Percentiles rank a stretch among this genome's conserved stretches.
Evolutionary conservation across 2,113 vertebrate genomes (phyloP).

Genomic region (Furnarius figulus): DNA sequence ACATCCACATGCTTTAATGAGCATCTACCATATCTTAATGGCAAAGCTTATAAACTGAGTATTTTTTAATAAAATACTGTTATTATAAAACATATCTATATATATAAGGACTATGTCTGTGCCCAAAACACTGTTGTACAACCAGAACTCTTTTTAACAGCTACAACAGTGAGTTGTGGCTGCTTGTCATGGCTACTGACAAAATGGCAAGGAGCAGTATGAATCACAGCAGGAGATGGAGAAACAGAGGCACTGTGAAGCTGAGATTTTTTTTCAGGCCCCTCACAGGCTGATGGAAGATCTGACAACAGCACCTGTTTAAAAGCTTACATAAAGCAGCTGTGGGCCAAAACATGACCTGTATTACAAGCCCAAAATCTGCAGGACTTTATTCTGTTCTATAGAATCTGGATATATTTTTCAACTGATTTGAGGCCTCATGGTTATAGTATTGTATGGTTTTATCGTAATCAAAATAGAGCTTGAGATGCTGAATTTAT

Average conservation of each 20-base stretch:
- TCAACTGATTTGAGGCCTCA: neutral
- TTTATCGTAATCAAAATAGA: neutral
- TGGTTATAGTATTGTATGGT: neutral
- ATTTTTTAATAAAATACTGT: neutral
- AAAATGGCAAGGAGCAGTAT: neutral
- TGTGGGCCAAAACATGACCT: neutral
- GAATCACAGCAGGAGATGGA: neutral
- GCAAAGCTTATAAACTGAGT: neutral
- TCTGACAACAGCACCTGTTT: neutral
- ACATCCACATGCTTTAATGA: neutral
- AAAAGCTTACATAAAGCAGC: neutral
- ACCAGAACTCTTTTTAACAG: neutral
- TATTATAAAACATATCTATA: neutral
- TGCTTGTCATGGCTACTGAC: neutral
- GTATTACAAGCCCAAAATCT: neutral
- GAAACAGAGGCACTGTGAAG: neutral
- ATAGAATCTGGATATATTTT: neutral
- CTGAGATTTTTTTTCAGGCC: neutral
- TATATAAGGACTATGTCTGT: neutral
- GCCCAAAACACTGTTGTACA: neutral
- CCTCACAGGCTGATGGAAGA: neutral
- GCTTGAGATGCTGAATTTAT: neutral
- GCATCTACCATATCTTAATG: neutral
- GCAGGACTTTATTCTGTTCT: neutral
- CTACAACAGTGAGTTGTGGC: neutral